Evolutionary conservation across 2,888 invertebrate species (phyloP), one percentile per base, ranked within the genome.

Genomic region (Athrips mouffetella): DNA sequence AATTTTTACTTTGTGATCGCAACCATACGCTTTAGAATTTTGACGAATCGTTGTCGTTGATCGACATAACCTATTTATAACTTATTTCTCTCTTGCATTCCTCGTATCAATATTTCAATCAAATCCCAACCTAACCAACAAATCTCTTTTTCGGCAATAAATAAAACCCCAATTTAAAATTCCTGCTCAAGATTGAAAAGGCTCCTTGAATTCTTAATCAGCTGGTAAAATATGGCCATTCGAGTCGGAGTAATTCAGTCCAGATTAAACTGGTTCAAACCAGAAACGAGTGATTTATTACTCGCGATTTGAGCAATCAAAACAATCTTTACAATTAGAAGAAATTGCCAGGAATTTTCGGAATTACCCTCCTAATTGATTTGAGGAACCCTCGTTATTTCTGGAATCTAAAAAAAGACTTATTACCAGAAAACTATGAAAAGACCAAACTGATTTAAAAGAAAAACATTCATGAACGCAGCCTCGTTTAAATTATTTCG

Each of bases 211-310:
- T 47, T 47, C 29, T 20, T 47, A 47, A 47, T 47, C 13, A 47
- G 21, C 27, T n/a, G 47, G 47, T 47, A 18, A 47, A 47, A 47
- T 47, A 47, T 40, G 13, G 40, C 23, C 21, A n/a, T n/a, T n/a
- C n/a, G n/a, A n/a, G n/a, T n/a, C n/a, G n/a, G 21, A n/a, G 39
- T 20, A 20, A 23, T 33, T 30, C 15, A 21, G 39, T 16, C 29
- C 10, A 16, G 47, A 39, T 47, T 47, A 40, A 40, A 39, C 16
- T 7, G 20, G 11, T 33, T 45, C 16, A 46, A 18, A 16, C 16
- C 33, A 18, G 18, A 11, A 47, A 29, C 39, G 35, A 16, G 18
- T 37, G 46, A 47, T 47, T 47, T 30, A 47, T 30, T 37, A 20
- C 5, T 8, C 15, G n/a, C 18, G n/a, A 42, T 48, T 25, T n/a